Evolutionary conservation across 2,113 vertebrate genomes (phyloP).

Genomic region (Raja brachyura): DNA sequence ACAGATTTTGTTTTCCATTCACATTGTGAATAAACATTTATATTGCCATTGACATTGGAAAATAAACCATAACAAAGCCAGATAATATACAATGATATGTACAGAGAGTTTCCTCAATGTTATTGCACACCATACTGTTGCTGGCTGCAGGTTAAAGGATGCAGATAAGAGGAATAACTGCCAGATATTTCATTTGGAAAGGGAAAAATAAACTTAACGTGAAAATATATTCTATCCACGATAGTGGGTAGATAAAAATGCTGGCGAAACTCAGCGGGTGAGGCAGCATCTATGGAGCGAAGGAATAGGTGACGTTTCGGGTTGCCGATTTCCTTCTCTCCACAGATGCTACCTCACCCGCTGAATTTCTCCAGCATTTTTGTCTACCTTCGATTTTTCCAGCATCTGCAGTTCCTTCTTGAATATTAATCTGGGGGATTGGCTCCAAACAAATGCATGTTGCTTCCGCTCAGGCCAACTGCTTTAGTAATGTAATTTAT

Average conservation of each 20-base stretch:
- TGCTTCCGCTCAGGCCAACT: no score
- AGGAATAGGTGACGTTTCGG: no score
- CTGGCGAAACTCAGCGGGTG: no score
- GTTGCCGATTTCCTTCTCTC: no score
- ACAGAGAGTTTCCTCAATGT: background rate
- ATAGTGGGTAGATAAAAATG: background rate
- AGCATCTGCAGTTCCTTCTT: no score
- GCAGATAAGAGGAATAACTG: background rate
- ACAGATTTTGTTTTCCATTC: background rate
- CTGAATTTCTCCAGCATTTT: no score
- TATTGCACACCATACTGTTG: background rate
- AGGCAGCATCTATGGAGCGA: no score
- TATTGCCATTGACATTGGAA: background rate
- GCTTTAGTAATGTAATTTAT: background rate
- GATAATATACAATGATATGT: background rate
- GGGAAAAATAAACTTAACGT: background rate
- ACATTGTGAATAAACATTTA: background rate
- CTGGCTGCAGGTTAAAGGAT: background rate
- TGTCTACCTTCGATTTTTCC: no score
- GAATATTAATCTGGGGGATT: background rate
- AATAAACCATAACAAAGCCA: background rate
- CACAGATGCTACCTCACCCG: no score
- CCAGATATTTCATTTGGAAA: background rate
- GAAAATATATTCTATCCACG: background rate
- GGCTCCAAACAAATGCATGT: background rate